Conservation (phyloP, 2,797 vertebrate genomes). For the Lacerta agilis region DNA sequence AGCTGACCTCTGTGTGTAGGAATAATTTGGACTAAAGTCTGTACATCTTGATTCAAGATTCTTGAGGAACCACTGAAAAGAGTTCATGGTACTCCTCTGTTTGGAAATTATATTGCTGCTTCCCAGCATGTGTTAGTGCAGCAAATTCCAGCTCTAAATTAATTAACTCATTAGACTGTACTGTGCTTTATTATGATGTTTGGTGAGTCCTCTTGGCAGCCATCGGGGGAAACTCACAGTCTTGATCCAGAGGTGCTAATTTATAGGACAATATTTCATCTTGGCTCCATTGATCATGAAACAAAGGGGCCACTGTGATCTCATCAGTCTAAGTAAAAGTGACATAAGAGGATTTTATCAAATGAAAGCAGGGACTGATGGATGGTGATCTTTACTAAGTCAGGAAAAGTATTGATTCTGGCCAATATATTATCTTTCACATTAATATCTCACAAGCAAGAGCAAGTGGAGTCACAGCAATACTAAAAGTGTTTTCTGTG, state of each 20-base stretch:
- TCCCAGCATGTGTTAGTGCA: background rate
- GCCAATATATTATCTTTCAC: constrained; percentile 71
- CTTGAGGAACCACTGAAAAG: background rate
- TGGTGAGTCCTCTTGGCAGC: constrained; percentile 45
- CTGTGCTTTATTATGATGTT: constrained; percentile 56
- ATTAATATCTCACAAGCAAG: constrained; percentile 65
- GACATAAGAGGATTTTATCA: constrained; percentile 67
- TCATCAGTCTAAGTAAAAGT: constrained; percentile 61
- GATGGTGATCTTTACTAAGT: constrained; percentile 63
- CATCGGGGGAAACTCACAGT: constrained; percentile 45
- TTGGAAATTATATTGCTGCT: background rate
- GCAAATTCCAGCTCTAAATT: constrained; percentile 55
- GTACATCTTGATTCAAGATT: background rate
- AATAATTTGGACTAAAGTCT: background rate
- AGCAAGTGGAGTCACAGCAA: constrained; percentile 56
- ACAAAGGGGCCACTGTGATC: constrained; percentile 65
- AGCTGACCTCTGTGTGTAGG: background rate
- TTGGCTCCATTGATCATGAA: constrained; percentile 50
- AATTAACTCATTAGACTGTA: constrained; percentile 35
- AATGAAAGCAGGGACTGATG: constrained; percentile 59
- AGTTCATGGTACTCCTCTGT: background rate
- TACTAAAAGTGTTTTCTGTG: constrained; percentile 17
- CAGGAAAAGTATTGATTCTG: constrained; percentile 71
- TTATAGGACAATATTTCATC: constrained; percentile 64
- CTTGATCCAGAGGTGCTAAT: constrained; percentile 62